Evolutionary conservation across 1,140 invertebrate species (phyloP), one percentile per base, ranked within the genome.

Genomic region (Drosophila asahinai): DNA sequence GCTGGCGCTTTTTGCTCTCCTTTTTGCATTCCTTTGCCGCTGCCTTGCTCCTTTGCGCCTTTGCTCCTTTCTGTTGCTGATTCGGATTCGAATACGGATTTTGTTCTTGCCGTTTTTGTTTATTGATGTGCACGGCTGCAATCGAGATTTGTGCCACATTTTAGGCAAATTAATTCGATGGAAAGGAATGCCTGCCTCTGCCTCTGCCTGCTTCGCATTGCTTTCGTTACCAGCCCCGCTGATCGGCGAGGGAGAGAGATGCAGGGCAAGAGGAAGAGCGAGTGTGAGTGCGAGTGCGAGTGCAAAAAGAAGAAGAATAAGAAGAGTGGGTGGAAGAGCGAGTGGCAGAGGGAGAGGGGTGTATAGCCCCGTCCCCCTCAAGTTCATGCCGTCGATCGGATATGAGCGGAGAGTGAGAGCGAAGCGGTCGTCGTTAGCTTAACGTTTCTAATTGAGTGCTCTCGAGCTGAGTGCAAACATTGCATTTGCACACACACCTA

Each of bases 151-250:
- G 82, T 81, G 83, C 72, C 60, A 84, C 63, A 81, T 84, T 84
- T 81, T 78, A 81, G 78, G 73, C 82, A 81, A 81, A 84, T 84
- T 84, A 84, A 81, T 81, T 65, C 59, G 61, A 61, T 72, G 70
- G 66, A 38, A 55, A 47, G 77, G 33, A 68, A 68, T 45, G 38
- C 60, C 40, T 78, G 12, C 40, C 19, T 54, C 42, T 30, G 15
- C 49, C 14, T 27, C 38, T 22, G 19, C 19, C 19, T 22, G 19
- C 2, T 22, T 40, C 38, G 38, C 38, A 40, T 6, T 3, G 25
- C 25, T 11, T 51, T 30, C 19, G 52, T 40, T 55, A 11, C 52
- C 2, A 22, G 2, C 8, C 36, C 52, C 27, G 27, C 33, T 14
- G 54, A 57, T 57, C 54, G 19, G 54, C 14, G 19, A 36, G 54